Base-by-base conservation (phyloP, 2,113 vertebrate genomes). In the Tamias sibiricus region DNA sequence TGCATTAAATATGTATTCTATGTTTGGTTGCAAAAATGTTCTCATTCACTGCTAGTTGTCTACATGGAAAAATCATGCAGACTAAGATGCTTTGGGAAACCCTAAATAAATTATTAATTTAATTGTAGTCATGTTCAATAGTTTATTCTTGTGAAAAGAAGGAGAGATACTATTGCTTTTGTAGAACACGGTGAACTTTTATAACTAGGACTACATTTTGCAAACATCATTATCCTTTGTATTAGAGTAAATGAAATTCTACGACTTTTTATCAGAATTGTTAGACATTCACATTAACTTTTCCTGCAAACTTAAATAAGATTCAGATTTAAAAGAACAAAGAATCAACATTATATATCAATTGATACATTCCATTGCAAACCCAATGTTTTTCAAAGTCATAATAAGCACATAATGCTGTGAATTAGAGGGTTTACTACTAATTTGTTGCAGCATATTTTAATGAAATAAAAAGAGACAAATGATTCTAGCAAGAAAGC, bases 101-200 rank as follows among this genome's bases (percentile, higher is more conserved):
- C 69, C 24, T 97, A 98, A 98, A 98, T 98, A 98, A 98, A 98
- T 98, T 93, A 98, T 95, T 97, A 89, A 96, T 98, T 98, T 98
- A 98, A 98, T 98, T 98, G 87, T 71, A 96, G 80, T 97, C 92
- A 95, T 97, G 89, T 98, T 95, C 95, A 97, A 97, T 91, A 96
- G 71, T 84, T 98, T 97, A 76, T 87, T 94, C 92, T 59, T 88
- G 83, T 95, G 64, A 79, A 94, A 84, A 91, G 40, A 69, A 76
- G 17, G 13, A 66, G 71, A 72, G 24, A 19, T 86, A 9, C 5
- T 32, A 4, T 93, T 32, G 54, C 1, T 95, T 96, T 84, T 47
- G 20, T 94, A 94, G 77, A 96, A 97, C 19, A 52, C 17, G 62
- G 95, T 96, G 81, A 49, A 22, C 40, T 81, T 96, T 97, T 87